phyloP scores from a whole-genome alignment of 2,113 vertebrate genomes.

The Arvicanthis niloticus region DNA sequence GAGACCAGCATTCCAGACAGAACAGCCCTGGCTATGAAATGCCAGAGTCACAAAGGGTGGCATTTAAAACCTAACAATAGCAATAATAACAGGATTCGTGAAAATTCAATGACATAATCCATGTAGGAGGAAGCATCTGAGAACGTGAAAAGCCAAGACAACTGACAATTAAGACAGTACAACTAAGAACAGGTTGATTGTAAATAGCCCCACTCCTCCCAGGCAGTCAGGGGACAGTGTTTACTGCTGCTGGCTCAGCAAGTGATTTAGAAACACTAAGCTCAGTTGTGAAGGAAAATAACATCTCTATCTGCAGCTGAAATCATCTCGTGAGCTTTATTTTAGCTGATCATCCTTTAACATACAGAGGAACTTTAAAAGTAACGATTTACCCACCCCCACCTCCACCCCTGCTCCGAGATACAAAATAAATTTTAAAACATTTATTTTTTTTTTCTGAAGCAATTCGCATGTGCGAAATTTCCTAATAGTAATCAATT shows the following conservation, averaged over 20 bases:
- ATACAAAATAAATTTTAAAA: not conserved
- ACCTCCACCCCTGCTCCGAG: not conserved
- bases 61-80: not conserved
- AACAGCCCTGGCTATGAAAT: not conserved
- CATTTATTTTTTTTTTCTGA: not conserved
- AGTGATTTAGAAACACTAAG: constrained; percentile 1
- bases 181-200: not conserved
- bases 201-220: not conserved
- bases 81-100: not conserved
- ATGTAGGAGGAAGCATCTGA: not conserved
- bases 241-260: not conserved
- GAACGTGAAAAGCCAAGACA: constrained; percentile 14
- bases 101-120: constrained; percentile 30
- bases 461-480: constrained; percentile 28
- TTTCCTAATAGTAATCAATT: constrained; percentile 45
- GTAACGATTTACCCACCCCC: not conserved
- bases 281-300: constrained; percentile 27
- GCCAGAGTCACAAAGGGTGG: not conserved
- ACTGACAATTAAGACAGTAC: constrained; percentile 12
- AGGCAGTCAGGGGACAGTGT: not conserved
- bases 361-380: not conserved
- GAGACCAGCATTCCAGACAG: not conserved
- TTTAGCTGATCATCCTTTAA: not conserved
- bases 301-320: not conserved
- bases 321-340: constrained; percentile 1